phyloP scores from a whole-genome alignment of 2,888 invertebrate species.

The Buathra laborator region DNA sequence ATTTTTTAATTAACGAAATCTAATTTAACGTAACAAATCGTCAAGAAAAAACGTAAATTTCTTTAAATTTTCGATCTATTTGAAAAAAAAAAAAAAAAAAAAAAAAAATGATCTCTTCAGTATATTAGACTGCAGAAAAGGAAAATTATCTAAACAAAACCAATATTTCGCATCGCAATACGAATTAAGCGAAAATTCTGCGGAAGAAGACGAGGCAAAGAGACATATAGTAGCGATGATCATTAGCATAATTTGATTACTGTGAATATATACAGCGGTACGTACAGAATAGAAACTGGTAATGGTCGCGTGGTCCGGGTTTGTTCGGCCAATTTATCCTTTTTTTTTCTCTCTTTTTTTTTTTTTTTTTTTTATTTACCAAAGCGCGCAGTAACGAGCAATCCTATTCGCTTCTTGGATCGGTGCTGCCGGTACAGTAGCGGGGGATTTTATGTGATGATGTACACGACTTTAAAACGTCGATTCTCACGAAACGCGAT shows the following conservation, averaged over 20 bases:
- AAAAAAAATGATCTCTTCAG: neutral
- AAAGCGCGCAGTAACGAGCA: slow-evolving; percentile 66
- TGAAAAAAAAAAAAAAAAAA: no score
- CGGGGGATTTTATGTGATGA: slow-evolving; percentile 70
- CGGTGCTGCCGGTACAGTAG: slow-evolving; percentile 35
- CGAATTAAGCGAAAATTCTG: slow-evolving; percentile 32
- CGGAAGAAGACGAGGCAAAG: slow-evolving; percentile 17
- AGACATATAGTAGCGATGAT: slow-evolving; percentile 51
- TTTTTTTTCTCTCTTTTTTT: slow-evolving; percentile 46
- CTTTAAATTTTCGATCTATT: no score
- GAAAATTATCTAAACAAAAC: no score
- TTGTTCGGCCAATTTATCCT: slow-evolving; percentile 71
- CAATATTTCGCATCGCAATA: slow-evolving; percentile 25
- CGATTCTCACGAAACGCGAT: slow-evolving; percentile 74
- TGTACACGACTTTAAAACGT: slow-evolving; percentile 79
- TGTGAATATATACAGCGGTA: slow-evolving; percentile 59
- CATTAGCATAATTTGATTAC: slow-evolving; percentile 74
- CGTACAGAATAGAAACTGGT: slow-evolving; percentile 51
- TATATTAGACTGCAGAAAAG: no score
- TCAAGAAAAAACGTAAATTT: slow-evolving; percentile 21
- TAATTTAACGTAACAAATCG: neutral
- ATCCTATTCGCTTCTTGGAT: slow-evolving; percentile 43
- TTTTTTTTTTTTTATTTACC: slow-evolving; percentile 8
- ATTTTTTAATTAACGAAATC: neutral
- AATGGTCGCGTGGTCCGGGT: slow-evolving; percentile 74